A percentile compares a stretch with the other conserved stretches of the same genome.
phyloP scores from a whole-genome alignment of 2,113 vertebrate genomes.

The Mesitornis unicolor region DNA sequence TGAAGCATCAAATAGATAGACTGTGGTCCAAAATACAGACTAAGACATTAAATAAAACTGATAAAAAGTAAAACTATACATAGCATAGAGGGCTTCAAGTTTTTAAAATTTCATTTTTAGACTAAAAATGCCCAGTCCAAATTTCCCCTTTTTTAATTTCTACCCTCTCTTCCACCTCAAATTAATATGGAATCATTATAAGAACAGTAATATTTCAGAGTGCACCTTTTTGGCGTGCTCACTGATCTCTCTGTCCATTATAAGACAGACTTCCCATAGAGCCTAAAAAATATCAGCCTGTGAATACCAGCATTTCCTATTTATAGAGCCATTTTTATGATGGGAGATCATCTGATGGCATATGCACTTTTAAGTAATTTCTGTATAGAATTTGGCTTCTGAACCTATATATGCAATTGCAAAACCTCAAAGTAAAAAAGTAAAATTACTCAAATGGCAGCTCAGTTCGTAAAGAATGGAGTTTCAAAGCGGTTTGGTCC shows the following conservation, averaged over 20 bases:
- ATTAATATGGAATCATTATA: neutral
- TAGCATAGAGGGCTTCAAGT: neutral
- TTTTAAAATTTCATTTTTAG: neutral
- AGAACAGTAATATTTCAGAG: neutral
- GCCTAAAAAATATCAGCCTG: neutral
- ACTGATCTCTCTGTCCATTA: neutral
- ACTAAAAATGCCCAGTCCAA: neutral
- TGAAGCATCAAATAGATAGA: neutral
- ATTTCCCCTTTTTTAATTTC: neutral
- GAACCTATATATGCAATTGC: neutral
- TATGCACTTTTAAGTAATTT: neutral
- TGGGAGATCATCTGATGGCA: fast-evolving
- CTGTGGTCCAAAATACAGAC: neutral
- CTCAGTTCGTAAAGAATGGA: neutral
- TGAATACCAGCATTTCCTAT: neutral
- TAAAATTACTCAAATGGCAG: neutral
- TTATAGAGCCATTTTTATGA: neutral
- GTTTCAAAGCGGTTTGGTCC: neutral
- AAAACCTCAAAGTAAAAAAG: neutral
- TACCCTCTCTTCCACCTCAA: neutral
- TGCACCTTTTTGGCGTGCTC: no score
- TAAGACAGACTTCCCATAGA: neutral
- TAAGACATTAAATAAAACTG: neutral
- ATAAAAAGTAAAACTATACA: neutral
- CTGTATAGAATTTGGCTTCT: neutral